Percentiles rank a stretch among this genome's conserved stretches.
These are phyloP conservation scores for Atta colombica DNA, from an alignment of 1,140 invertebrate species.

Conservation along the genomic window DNA sequence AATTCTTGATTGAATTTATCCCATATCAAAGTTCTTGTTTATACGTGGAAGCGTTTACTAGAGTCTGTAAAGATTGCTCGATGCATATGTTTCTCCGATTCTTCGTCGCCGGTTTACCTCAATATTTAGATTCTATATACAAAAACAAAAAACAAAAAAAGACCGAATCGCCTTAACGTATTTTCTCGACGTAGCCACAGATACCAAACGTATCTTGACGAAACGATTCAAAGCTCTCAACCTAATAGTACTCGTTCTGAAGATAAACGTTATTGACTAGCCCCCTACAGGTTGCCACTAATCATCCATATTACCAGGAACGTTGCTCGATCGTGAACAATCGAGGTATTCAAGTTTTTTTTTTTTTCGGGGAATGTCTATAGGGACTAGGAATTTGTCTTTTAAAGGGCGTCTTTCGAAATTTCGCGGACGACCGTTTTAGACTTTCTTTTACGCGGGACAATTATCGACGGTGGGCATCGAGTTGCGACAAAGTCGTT, in stretches of 20 bases:
- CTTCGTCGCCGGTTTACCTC: not conserved
- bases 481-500: conserved; percentile 55
- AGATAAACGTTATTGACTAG: conserved; percentile 61
- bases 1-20: not conserved
- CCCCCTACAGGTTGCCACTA: conserved; percentile 40
- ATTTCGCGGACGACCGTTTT: conserved; percentile 35
- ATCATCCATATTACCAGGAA: conserved; percentile 43
- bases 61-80: conserved; percentile 4
- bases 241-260: conserved; percentile 44
- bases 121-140: conserved; percentile 52
- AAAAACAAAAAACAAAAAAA: conserved; percentile 2
- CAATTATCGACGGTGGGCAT: conserved; percentile 25
- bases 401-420: conserved; percentile 42
- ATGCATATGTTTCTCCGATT: conserved; percentile 10
- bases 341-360: conserved; percentile 1
- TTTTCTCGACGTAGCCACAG: conserved; percentile 47
- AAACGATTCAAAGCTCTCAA: conserved; percentile 16
- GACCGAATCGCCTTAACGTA: conserved; percentile 34
- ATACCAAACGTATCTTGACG: conserved; percentile 11
- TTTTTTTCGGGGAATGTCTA: conserved; percentile 69
- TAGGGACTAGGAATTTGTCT: conserved; percentile 64
- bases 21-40: conserved; percentile 6
- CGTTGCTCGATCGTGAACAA: conserved; percentile 15
- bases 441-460: conserved; percentile 26
- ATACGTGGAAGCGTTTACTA: not conserved